Conservation (phyloP, 2,797 vertebrate species). For the Xiphophorus birchmanni region DNA sequence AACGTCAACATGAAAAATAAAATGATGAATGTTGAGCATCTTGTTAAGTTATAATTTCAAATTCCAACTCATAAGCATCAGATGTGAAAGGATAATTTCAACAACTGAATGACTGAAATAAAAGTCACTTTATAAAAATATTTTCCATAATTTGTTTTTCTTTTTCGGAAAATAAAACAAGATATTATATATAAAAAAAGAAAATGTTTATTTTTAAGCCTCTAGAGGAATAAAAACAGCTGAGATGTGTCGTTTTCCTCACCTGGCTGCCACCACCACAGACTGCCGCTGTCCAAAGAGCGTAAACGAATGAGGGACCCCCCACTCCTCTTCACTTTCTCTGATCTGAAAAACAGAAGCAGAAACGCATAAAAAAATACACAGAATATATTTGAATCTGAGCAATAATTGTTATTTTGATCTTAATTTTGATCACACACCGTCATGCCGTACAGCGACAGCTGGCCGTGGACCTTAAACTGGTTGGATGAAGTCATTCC, state of each 20-base stretch:
- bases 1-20: too few species aligned
- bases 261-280: conserved; percentile 94
- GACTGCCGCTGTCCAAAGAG: conserved; percentile 91
- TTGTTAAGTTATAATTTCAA: too few species aligned
- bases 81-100: too few species aligned
- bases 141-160: too few species aligned
- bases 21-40: too few species aligned
- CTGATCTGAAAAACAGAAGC: conserved; percentile 80
- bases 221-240: not conserved
- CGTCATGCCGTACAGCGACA: conserved; percentile 92
- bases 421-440: conserved; percentile 70
- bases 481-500: conserved; percentile 93
- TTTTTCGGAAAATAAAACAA: too few species aligned
- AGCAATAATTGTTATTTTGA: not conserved
- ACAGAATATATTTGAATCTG: too few species aligned
- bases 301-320: conserved; percentile 93
- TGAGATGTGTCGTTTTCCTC: conserved; percentile 20
- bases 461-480: conserved; percentile 94
- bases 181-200: too few species aligned
- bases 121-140: too few species aligned
- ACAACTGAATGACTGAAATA: too few species aligned
- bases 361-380: not conserved
- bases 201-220: too few species aligned
- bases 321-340: conserved; percentile 96
- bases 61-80: too few species aligned